Conservation (phyloP, 2,797 vertebrate species). For the Dendrocincla tyrannina region DNA sequence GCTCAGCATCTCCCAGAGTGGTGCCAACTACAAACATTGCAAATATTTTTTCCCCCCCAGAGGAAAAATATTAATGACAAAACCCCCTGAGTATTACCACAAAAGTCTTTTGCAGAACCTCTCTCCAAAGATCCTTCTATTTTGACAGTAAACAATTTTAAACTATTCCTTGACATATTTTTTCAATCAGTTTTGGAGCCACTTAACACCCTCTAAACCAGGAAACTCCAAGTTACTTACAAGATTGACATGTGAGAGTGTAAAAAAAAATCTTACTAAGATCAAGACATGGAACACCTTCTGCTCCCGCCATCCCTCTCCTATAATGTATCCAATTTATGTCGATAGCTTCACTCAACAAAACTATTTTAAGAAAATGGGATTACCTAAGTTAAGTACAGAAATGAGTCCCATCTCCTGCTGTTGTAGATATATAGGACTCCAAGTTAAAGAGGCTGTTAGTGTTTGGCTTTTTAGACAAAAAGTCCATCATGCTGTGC, state of each 20-base stretch:
- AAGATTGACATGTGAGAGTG: background rate
- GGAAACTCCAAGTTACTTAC: background rate
- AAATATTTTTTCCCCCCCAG: background rate
- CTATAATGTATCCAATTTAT: background rate
- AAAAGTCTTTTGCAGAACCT: background rate
- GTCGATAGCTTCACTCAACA: background rate
- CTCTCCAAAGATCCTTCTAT: background rate
- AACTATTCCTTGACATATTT: background rate
- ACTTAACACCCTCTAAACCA: background rate
- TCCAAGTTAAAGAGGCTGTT: background rate
- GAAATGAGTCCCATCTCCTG: background rate
- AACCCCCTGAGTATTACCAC: background rate
- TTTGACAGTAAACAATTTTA: background rate
- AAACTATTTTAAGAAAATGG: background rate
- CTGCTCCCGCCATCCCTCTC: background rate
- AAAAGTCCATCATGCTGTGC: background rate
- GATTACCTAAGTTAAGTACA: background rate
- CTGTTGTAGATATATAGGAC: background rate
- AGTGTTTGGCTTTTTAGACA: background rate
- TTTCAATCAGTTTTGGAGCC: background rate
- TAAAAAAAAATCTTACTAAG: background rate
- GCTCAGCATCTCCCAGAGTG: background rate
- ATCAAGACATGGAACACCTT: background rate
- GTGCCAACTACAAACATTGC: background rate
- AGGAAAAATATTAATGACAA: background rate